Evolutionary conservation across 2,113 vertebrate genomes (phyloP).

Genomic region (Chaetodon trifascialis): DNA sequence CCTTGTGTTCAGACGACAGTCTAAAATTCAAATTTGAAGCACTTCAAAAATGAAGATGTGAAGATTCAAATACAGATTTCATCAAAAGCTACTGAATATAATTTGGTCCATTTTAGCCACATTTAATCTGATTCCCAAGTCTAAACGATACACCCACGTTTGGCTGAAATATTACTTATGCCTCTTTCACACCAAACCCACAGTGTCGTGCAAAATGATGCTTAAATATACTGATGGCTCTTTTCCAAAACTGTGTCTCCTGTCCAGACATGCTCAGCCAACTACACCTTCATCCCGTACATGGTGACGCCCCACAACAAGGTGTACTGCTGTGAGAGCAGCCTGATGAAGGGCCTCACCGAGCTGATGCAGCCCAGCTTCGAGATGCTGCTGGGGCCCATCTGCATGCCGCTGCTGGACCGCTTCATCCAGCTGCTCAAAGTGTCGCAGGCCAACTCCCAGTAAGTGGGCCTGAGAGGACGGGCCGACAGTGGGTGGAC

Average conservation of each 20-base stretch:
- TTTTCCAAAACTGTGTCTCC: not conserved
- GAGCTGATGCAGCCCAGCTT: conserved; percentile 97
- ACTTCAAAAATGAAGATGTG: too few species aligned
- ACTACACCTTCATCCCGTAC: conserved; percentile 96
- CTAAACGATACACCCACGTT: not conserved
- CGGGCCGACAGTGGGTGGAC: too few species aligned
- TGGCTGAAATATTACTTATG: not conserved
- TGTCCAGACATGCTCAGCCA: conserved; percentile 93
- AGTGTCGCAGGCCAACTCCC: conserved; percentile 91
- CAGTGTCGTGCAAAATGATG: not conserved
- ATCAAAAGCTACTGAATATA: not conserved
- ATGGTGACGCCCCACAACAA: conserved; percentile 98
- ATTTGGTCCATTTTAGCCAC: not conserved
- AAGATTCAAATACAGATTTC: not conserved
- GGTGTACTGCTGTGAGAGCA: conserved; percentile 97
- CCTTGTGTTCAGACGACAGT: too few species aligned
- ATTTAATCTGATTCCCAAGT: not conserved
- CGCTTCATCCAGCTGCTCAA: conserved; percentile 95
- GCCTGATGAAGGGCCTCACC: conserved; percentile 95
- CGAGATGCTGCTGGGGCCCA: conserved; percentile 94
- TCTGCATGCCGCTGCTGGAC: conserved; percentile 96
- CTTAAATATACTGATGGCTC: not conserved
- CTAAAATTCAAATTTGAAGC: too few species aligned
- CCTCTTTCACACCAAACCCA: conserved; percentile 15
- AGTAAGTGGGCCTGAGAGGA: conserved; percentile 81